Evolutionary conservation across 2,888 invertebrate species (phyloP), one percentile per base, ranked within the genome.

Genomic region (Nymphalis polychloros): DNA sequence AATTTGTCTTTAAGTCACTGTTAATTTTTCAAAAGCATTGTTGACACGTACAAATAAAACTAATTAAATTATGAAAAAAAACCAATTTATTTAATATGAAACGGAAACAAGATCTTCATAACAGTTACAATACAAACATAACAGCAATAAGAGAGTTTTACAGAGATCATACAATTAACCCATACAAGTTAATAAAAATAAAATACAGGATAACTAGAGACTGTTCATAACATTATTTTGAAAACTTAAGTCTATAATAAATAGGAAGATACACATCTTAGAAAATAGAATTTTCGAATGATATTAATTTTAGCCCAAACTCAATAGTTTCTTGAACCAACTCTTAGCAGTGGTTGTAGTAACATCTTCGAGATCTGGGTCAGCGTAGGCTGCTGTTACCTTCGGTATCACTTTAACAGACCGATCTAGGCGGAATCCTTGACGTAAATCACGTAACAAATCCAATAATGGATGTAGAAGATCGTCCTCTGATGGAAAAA

Each of bases 391-490:
- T 31, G 77, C 72, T 2, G 78, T 75, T 0, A 63, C 66, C 3
- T 73, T 66, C 0, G 73, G 69, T 0, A 66, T 35, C 1, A 53
- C 48, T 35, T 70, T 76, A 48, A 60, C 41, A 0, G 75, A 68
- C 8, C 76, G 72, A 67, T 82, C 80, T 7, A 85, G 46, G 2
- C 73, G 76, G 78, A 88, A 89, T 2, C 88, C 89, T 16, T 76
- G 67, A 0, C 77, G 78, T 10, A 92, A 77, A 62, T 92, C 92
- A 3, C 72, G 72, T 1, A 92, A 77, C 0, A 92, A 72, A 8
- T 88, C 85, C 0, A 81, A 73, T 2, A 74, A 73, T 0, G 88
- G 87, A 16, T 84, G 82, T 0, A 77, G 80, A 4, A 84, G 81
- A 68, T 90, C 82, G 73, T 78, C 79, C 65, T 88, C 87, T 3